phyloP scores from a whole-genome alignment of 1,140 invertebrate species.

The Bathynomus jamesi region DNA sequence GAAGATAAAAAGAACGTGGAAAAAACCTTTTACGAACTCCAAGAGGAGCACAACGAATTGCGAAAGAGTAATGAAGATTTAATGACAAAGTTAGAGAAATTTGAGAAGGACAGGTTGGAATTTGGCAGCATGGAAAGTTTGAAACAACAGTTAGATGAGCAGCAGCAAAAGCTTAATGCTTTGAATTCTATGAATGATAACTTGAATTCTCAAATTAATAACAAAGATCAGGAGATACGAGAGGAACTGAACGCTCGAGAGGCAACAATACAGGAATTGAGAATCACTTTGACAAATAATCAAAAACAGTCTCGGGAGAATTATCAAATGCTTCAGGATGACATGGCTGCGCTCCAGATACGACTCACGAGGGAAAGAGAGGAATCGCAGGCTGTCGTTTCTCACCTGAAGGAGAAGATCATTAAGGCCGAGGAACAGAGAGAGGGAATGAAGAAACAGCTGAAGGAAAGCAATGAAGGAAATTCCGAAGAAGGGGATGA shows the following conservation, averaged over 20 bases:
- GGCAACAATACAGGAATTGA: conserved; percentile 30
- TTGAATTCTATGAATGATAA: conserved; percentile 28
- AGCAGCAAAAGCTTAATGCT: conserved; percentile 35
- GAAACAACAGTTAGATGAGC: conserved; percentile 39
- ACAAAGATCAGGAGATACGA: conserved; percentile 38
- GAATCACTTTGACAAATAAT: conserved; percentile 31
- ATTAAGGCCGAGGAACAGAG: conserved; percentile 4
- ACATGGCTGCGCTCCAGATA: conserved; percentile 22
- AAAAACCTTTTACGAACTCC: conserved; percentile 21
- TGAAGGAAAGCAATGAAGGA: conserved; percentile 18
- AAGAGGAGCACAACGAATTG: conserved; percentile 18
- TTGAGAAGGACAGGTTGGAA: conserved; percentile 38
- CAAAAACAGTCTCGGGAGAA: conserved; percentile 36
- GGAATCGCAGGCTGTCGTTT: conserved; percentile 1
- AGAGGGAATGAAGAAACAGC: conserved; percentile 17
- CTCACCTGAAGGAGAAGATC: conserved; percentile 10
- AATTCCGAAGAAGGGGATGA: conserved; percentile 19
- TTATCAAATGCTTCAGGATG: conserved; percentile 25
- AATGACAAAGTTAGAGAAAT: conserved; percentile 39
- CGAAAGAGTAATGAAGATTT: conserved; percentile 34
- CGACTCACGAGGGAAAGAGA: conserved; percentile 13
- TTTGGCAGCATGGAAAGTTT: conserved; percentile 39
- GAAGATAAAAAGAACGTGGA: conserved; percentile 33
- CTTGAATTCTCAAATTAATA: conserved; percentile 21
- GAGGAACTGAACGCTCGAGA: conserved; percentile 37